phyloP scores from a whole-genome alignment of 2,113 vertebrate genomes.

The Cryptomyrus ogoouensis region DNA sequence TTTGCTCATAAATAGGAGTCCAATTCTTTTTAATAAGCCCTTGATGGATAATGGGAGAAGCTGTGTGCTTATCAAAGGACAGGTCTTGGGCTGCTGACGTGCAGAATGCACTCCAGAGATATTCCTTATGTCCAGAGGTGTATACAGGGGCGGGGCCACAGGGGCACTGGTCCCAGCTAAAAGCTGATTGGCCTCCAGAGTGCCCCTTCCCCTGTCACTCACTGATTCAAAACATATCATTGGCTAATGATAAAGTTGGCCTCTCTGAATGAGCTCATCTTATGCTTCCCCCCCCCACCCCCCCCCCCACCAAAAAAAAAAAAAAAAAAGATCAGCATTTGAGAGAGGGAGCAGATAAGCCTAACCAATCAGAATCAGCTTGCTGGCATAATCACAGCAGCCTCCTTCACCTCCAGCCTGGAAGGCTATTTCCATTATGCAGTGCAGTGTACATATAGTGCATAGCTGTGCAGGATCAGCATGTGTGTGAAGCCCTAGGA shows the following conservation, averaged over 20 bases:
- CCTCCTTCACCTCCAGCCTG: neutral
- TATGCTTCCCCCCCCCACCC: no score
- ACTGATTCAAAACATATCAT: neutral
- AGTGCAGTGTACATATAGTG: neutral
- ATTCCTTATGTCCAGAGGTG: neutral
- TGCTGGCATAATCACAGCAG: neutral
- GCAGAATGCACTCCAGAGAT: neutral
- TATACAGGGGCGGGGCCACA: neutral
- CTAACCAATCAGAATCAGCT: neutral
- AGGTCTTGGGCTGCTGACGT: neutral
- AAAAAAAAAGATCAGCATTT: no score
- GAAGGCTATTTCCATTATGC: neutral
- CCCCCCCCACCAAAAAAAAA: neutral
- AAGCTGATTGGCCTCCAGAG: neutral
- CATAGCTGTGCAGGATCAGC: neutral
- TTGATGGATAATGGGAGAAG: neutral
- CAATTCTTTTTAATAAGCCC: conserved; percentile 12
- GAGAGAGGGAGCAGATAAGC: neutral
- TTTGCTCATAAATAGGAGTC: conserved; percentile 11
- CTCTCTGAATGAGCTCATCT: no score
- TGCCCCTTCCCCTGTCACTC: neutral
- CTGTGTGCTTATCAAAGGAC: neutral
- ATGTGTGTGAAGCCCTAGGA: neutral
- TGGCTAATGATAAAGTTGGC: neutral
- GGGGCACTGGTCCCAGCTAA: neutral